These are phyloP conservation scores for Petrosia ficiformis DNA, from an alignment of 37 sponge, comb jelly and placozoan species.

Conservation along the genomic window DNA sequence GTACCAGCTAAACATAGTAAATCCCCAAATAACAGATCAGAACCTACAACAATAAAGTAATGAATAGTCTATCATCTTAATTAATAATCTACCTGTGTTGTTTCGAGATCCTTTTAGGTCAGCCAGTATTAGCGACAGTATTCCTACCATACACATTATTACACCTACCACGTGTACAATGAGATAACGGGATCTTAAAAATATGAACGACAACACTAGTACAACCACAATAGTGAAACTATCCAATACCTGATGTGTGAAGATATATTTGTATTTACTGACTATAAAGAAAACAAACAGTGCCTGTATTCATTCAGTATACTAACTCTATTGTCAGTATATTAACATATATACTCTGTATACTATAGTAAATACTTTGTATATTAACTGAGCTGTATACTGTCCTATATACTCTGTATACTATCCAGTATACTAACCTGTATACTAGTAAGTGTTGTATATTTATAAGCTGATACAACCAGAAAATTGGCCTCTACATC, in stretches of 20 bases:
- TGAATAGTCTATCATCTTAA: neutral
- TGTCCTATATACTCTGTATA: too few relatives aligned
- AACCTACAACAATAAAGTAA: conserved; percentile 22
- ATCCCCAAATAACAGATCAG: conserved; percentile 65
- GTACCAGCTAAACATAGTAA: conserved; percentile 58
- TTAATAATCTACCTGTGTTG: conserved; percentile 32
- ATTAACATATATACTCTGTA: too few relatives aligned
- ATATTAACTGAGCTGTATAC: too few relatives aligned
- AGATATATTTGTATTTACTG: neutral
- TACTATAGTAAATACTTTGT: too few relatives aligned
- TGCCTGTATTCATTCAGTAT: too few relatives aligned
- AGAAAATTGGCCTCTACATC: conserved; percentile 86
- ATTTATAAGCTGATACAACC: conserved; percentile 73
- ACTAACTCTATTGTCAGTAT: too few relatives aligned
- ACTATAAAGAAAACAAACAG: too few relatives aligned
- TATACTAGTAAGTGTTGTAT: conserved; percentile 85
- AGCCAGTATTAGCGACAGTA: conserved; percentile 61
- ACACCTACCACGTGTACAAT: conserved; percentile 78
- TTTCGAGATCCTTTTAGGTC: conserved; percentile 28
- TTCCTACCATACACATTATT: conserved; percentile 66
- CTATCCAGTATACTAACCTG: conserved; percentile 79
- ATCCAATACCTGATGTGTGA: conserved; percentile 68
- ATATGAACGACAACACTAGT: conserved; percentile 75
- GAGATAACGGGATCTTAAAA: conserved; percentile 66
- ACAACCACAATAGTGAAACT: conserved; percentile 64